Base-by-base conservation (phyloP, 53 echinoderm and acorn worm species). In the Henricia sp. region DNA sequence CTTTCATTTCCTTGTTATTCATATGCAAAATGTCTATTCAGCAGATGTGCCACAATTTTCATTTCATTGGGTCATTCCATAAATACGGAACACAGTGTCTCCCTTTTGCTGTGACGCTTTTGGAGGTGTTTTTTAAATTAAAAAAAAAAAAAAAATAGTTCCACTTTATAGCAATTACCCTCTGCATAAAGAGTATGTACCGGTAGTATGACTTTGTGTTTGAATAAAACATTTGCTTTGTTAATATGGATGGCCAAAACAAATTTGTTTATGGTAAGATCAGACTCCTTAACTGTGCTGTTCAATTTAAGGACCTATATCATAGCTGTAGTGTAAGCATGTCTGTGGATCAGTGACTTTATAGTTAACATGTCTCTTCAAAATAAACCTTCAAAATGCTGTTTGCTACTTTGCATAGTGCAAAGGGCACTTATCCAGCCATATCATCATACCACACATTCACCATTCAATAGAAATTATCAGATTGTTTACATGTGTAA, bases 241-340 rank as follows among this genome's bases (percentile, higher is more conserved):
- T 76, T 40, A 57, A 57, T 40, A 58, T 40, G 21, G 35, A 19
- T 57, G 54, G 39, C 41, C 36, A 39, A 44, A 42, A 74, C 56
- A 56, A 54, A 38, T 55, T 32, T 76, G 42, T 76, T 76, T 57
- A 57, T 59, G 42, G 57, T 76, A 58, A 58, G 42, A 76, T 76
- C 35, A 28, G 17, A 14, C 5, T 53, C n/a, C 19, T 41, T 24
- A 35, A n/a, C n/a, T 21, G 37, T 23, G 41, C 40, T 39, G 4
- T 24, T 40, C 38, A n/a, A 38, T 46, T 28, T 39, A 76, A 59
- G 76, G n/a, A 28, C 21, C 13, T 20, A 23, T 70, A 2, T 0
- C 23, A 16, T 42, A 16, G 14, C 19, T 16, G 59, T 58, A 3
- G 4, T 17, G 26, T 76, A 20, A 41, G 5, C 55, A 58, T 76